Percentiles rank a stretch among this genome's conserved stretches.
Evolutionary conservation across 2,888 invertebrate genomes (phyloP).

Genomic region (Melieria crassipennis): DNA sequence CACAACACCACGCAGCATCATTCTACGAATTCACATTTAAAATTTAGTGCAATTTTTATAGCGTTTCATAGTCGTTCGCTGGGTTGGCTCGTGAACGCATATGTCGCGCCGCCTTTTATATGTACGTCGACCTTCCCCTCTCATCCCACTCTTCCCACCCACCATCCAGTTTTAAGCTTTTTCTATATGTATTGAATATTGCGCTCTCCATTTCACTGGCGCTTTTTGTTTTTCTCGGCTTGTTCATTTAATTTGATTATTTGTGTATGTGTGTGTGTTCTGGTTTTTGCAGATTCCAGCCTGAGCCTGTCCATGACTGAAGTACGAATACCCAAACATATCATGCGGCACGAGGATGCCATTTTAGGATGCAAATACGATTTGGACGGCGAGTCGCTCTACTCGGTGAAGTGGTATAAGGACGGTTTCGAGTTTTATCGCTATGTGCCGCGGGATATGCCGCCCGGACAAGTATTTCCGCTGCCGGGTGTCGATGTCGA

Average conservation of each 20-base stretch:
- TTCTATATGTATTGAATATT: background rate
- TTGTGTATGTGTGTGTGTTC: conserved; percentile 26
- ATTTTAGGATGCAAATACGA: conserved; percentile 84
- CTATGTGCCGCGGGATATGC: conserved; percentile 83
- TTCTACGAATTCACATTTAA: conserved; percentile 1
- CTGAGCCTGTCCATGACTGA: conserved; percentile 77
- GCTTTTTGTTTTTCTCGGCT: conserved; percentile 6
- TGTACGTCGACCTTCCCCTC: background rate
- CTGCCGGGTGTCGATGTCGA: conserved; percentile 85
- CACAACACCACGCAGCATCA: background rate
- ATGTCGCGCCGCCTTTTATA: background rate
- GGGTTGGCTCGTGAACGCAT: background rate
- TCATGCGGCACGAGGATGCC: conserved; percentile 80
- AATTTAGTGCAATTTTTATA: conserved; percentile 20
- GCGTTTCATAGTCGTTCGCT: background rate
- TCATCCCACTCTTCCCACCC: background rate
- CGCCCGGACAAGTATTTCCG: conserved; percentile 81
- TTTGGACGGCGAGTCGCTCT: conserved; percentile 82
- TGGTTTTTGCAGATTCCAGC: conserved; percentile 63
- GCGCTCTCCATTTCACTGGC: background rate
- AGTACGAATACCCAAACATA: conserved; percentile 83
- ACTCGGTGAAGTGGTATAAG: conserved; percentile 93
- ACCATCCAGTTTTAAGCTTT: conserved; percentile 1
- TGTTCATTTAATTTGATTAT: background rate
- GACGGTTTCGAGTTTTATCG: conserved; percentile 90